Evolutionary conservation across 2,113 vertebrate species (phyloP), one percentile per base, ranked within the genome.

Genomic region (Crypturellus undulatus): DNA sequence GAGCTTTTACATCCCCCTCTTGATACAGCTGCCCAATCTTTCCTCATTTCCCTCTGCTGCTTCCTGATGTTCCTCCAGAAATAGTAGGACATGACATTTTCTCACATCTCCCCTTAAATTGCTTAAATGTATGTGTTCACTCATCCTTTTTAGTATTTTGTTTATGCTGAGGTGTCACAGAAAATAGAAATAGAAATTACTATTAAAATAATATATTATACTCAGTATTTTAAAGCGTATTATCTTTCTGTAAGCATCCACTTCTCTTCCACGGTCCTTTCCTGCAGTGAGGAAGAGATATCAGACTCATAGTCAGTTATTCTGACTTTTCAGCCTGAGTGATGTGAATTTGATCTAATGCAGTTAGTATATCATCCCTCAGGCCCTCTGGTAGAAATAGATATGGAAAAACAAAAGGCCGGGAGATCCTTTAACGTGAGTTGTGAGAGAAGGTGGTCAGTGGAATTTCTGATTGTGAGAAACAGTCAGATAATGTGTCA

Each of bases 181-280:
- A 56, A 77, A 79, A 24, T n/a, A 82, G 67, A 87, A 42, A 58
- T 38, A 68, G 42, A 91, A 92, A 30, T 30, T 62, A 49, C 56
- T 84, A 76, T n/a, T 79, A 84, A 72, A 82, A 80, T 20, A 60
- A 34, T 42, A 8, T 60, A 32, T 91, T 79, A 69, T 25, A 60
- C 43, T 21, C 52, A 92, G 49, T 72, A 36, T 63, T 77, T 81
- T 43, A 45, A 59, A 64, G 22, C 22, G 12, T 5, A 42, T 45
- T 42, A 30, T 51, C 38, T 43, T 62, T 64, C 76, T 93, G 51
- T 52, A 36, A 34, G 65, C 36, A 28, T 65, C 5, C 10, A 30
- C 19, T 96, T 47, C 36, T 63, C 34, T 85, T 94, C 84, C 49
- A 58, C 21, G 30, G 13, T 72, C 51, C 4, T 1, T 69, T 73